Evolutionary conservation across 2,113 vertebrate genomes (phyloP).

Genomic region (Benitochromis conjunctus): DNA sequence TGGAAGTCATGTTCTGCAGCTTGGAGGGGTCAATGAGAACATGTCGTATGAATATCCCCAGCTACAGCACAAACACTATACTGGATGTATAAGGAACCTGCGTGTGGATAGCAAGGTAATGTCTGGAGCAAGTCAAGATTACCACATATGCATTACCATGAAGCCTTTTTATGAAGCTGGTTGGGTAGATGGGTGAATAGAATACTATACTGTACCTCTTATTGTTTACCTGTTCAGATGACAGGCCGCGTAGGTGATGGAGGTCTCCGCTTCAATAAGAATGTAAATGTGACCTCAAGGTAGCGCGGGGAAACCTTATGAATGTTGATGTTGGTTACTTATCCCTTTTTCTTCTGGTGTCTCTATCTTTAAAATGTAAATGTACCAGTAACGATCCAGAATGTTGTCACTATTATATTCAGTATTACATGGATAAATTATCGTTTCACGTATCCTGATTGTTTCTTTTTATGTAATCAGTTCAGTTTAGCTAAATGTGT

Average conservation of each 20-base stretch:
- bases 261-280: constrained; percentile 5
- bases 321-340: background rate
- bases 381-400: background rate
- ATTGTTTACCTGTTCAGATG: constrained; percentile 3
- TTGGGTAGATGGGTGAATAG: background rate
- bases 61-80: constrained; percentile 80
- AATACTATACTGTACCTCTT: background rate
- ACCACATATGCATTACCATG: background rate
- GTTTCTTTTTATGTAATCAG: background rate
- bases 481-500: background rate
- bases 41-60: constrained; percentile 81
- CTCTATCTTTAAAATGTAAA: background rate
- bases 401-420: background rate
- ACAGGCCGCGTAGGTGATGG: background rate
- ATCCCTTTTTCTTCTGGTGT: background rate
- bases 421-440: background rate
- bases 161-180: background rate
- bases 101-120: constrained; percentile 81
- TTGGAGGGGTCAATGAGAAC: constrained; percentile 83
- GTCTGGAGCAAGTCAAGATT: background rate
- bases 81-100: constrained; percentile 83
- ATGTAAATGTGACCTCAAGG: constrained; percentile 27
- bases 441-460: background rate
- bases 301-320: background rate
- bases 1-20: constrained; percentile 79